Evolutionary conservation across 2,888 invertebrate species (phyloP).

Genomic region (Dynastes maya): DNA sequence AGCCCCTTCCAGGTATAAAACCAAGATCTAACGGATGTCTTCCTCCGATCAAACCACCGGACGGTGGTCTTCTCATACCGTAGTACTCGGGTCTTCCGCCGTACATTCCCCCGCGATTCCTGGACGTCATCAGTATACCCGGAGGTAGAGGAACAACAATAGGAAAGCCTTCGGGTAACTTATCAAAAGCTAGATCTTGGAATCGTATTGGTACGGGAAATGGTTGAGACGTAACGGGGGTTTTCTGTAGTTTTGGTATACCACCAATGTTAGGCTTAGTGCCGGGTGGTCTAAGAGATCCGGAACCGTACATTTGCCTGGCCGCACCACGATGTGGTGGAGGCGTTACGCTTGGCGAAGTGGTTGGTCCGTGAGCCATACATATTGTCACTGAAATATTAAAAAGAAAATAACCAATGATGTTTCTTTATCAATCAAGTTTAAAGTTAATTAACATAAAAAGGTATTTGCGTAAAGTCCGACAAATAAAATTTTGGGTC

Average conservation of each 20-base stretch:
- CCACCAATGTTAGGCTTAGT: constrained; percentile 67
- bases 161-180: constrained; percentile 57
- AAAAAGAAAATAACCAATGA: too few species aligned
- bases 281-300: constrained; percentile 71
- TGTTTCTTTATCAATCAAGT: too few species aligned
- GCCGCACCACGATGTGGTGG: constrained; percentile 71
- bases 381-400: constrained; percentile 33
- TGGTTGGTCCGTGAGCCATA: constrained; percentile 47
- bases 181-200: constrained; percentile 53
- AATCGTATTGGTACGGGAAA: constrained; percentile 47
- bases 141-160: constrained; percentile 50
- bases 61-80: constrained; percentile 46
- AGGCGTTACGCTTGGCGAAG: constrained; percentile 61
- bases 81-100: constrained; percentile 66
- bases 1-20: constrained; percentile 61
- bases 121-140: constrained; percentile 50
- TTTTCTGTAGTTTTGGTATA: constrained; percentile 33
- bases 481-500: too few species aligned
- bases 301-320: constrained; percentile 75
- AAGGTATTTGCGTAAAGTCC: too few species aligned
- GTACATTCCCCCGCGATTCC: constrained; percentile 61
- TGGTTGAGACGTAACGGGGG: constrained; percentile 37
- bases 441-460: too few species aligned
- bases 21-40: constrained; percentile 62
- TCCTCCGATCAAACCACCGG: constrained; percentile 55